These are phyloP conservation scores for Criorhina ranunculi DNA, from an alignment of 2,888 invertebrate genomes.

Conservation along the genomic window DNA sequence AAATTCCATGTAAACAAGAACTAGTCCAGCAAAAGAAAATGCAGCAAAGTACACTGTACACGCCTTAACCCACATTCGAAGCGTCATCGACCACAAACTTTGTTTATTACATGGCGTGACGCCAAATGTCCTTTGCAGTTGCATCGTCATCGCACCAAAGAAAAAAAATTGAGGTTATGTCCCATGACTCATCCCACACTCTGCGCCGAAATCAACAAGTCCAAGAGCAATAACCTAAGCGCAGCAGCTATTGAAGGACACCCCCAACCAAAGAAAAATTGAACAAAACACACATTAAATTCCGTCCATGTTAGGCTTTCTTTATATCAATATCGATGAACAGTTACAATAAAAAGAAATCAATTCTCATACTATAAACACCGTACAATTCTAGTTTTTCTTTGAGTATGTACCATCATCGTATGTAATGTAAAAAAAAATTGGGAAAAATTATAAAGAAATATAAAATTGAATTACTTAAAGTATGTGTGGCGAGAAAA, in stretches of 20 bases:
- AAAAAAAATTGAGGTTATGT: slow-evolving; percentile 67
- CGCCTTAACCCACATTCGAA: neutral
- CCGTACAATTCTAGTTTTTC: slow-evolving; percentile 47
- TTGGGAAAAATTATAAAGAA: slow-evolving; percentile 50
- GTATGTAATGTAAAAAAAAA: slow-evolving; percentile 38
- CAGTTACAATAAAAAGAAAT: slow-evolving; percentile 64
- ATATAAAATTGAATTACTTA: slow-evolving; percentile 75
- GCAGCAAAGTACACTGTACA: slow-evolving; percentile 6
- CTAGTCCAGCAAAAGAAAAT: neutral
- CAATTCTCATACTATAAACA: slow-evolving; percentile 52
- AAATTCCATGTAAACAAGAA: slow-evolving; percentile 52
- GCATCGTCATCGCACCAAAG: slow-evolving; percentile 37
- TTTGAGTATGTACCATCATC: slow-evolving; percentile 65
- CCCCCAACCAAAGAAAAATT: slow-evolving; percentile 7
- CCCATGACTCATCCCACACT: slow-evolving; percentile 47
- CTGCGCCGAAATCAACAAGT: slow-evolving; percentile 65
- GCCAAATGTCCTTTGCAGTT: slow-evolving; percentile 35
- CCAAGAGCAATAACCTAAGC: slow-evolving; percentile 63
- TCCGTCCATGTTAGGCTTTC: slow-evolving; percentile 59
- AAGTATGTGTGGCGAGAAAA: slow-evolving; percentile 52
- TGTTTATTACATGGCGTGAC: slow-evolving; percentile 16
- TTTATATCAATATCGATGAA: slow-evolving; percentile 71
- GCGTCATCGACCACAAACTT: neutral
- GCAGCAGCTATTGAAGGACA: slow-evolving; percentile 55
- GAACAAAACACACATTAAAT: slow-evolving; percentile 34